Evolutionary conservation across 2,888 invertebrate species (phyloP), one percentile per base, ranked within the genome.

Genomic region (Eledone cirrhosa): DNA sequence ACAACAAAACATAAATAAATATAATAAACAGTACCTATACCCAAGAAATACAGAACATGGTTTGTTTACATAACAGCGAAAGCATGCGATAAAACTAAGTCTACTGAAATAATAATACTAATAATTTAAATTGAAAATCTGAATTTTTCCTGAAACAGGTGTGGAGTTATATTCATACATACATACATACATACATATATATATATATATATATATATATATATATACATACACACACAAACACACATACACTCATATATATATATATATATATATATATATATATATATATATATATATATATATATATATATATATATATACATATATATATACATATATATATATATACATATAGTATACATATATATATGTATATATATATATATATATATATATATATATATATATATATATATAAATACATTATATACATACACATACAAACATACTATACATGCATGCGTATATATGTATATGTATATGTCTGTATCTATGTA

Each of bases 381-480:
- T 59, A 59, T 59, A 59, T 59, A 59, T 59, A 59, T 59, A 59
- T 59, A 59, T 59, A 59, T 59, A 59, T 59, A 59, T 5, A 59
- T 59, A 8, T 59, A 8, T 59, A 8, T 59, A 8, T 8, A 8
- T n/a, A n/a, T n/a, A n/a, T n/a, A n/a, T n/a, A n/a, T n/a, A n/a
- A n/a, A n/a, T n/a, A n/a, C n/a, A n/a, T n/a, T n/a, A n/a, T n/a
- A n/a, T n/a, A n/a, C n/a, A n/a, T n/a, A n/a, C n/a, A n/a, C n/a
- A n/a, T n/a, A n/a, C n/a, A n/a, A n/a, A n/a, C n/a, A n/a, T n/a
- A n/a, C n/a, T n/a, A 67, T 1, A 27, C 19, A 67, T 13, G 16
- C 1, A 67, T 5, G 11, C 11, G 24, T 11, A 27, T 13, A 67
- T 13, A 67, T 1, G 29, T 65, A 11, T 22, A 22, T 24, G 7